Conservation (phyloP, 2,797 vertebrate species). For the Acanthurus tractus region DNA sequence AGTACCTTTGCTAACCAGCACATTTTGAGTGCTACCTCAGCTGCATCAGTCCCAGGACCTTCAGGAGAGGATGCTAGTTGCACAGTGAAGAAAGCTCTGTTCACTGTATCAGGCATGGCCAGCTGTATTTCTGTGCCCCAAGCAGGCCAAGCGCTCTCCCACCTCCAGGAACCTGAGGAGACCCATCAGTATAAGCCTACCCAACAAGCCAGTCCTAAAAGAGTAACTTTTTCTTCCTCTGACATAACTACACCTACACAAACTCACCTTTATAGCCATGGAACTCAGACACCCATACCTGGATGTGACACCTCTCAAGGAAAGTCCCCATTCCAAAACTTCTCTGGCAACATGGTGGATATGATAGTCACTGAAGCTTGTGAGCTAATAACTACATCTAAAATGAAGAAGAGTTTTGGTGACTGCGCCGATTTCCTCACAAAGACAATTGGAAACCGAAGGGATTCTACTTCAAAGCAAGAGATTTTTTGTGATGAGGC, state of each 20-base stretch:
- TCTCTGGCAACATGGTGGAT: conserved; percentile 92
- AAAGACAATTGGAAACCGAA: conserved; percentile 80
- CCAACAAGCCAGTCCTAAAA: conserved; percentile 71
- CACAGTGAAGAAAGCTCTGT: conserved; percentile 93
- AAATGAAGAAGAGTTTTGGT: conserved; percentile 87
- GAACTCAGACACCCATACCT: conserved; percentile 53
- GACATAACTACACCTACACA: conserved; percentile 67
- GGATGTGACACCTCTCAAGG: conserved; percentile 64
- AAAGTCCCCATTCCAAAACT: conserved; percentile 80
- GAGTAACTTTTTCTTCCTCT: conserved; percentile 43
- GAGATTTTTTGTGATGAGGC: conserved; percentile 75
- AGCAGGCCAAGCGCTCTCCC: conserved; percentile 91
- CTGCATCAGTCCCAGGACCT: conserved; percentile 57
- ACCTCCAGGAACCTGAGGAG: conserved; percentile 82
- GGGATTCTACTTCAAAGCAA: conserved; percentile 70
- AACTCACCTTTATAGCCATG: conserved; percentile 58
- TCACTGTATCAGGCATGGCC: conserved; percentile 94
- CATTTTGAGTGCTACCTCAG: conserved; percentile 60
- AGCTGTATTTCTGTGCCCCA: conserved; percentile 94
- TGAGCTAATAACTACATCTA: conserved; percentile 88
- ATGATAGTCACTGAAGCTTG: conserved; percentile 93
- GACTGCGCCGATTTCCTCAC: conserved; percentile 87
- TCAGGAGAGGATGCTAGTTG: conserved; percentile 85
- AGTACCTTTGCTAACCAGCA: conserved; percentile 81
- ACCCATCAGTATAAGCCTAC: conserved; percentile 67